Evolutionary conservation across 1,140 invertebrate genomes (phyloP).

Genomic region (Hyphantria cunea): DNA sequence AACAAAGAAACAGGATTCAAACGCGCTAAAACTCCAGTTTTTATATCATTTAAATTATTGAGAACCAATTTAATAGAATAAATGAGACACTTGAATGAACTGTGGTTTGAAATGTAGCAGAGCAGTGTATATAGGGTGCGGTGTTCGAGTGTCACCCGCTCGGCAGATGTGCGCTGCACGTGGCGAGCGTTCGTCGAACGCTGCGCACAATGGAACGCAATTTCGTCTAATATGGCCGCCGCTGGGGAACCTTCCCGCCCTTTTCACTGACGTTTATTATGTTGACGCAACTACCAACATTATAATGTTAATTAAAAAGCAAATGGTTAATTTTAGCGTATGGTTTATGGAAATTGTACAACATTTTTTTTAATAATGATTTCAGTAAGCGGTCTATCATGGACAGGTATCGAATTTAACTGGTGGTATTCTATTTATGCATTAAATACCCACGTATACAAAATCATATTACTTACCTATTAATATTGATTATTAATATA

Average conservation of each 20-base stretch:
- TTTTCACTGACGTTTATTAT: conserved; percentile 51
- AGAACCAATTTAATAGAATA: too few relatives aligned
- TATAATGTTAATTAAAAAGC: conserved; percentile 23
- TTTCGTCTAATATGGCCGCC: conserved; percentile 59
- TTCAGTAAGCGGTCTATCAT: too few relatives aligned
- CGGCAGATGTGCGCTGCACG: conserved; percentile 77
- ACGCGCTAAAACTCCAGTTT: too few relatives aligned
- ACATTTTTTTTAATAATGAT: not conserved
- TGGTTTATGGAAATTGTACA: conserved; percentile 1
- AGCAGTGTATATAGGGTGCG: conserved; percentile 48
- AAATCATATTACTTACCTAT: too few relatives aligned
- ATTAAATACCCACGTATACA: too few relatives aligned
- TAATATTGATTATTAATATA: too few relatives aligned
- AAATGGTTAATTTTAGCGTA: conserved; percentile 1
- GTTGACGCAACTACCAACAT: conserved; percentile 27
- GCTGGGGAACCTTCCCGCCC: conserved; percentile 72
- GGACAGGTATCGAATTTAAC: too few relatives aligned
- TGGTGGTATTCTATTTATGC: too few relatives aligned
- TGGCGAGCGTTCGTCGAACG: conserved; percentile 52
- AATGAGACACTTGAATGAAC: conserved; percentile 5
- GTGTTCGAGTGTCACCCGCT: conserved; percentile 48
- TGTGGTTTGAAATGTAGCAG: conserved; percentile 21
- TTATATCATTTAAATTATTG: too few relatives aligned
- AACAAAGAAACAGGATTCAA: too few relatives aligned
- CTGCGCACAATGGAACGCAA: conserved; percentile 70